phyloP scores from a whole-genome alignment of 1,140 invertebrate genomes.

The Brachionus plicatilis region DNA sequence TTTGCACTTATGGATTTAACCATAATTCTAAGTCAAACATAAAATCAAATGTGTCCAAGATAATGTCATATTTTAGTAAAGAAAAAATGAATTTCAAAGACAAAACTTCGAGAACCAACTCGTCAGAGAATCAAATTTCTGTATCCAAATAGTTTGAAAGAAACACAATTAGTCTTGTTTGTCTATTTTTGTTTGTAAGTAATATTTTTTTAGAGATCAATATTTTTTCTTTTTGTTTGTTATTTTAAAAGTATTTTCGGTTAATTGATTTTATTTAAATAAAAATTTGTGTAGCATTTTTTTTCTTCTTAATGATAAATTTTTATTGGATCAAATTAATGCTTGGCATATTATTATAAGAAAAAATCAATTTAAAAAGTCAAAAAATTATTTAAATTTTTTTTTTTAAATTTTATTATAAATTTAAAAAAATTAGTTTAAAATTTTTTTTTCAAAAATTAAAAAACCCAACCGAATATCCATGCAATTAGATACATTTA shows the following conservation, averaged over 20 bases:
- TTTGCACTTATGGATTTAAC: background rate
- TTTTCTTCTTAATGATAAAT: too few relatives aligned
- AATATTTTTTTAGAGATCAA: background rate
- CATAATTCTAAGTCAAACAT: background rate
- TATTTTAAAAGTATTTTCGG: background rate
- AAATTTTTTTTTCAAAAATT: too few relatives aligned
- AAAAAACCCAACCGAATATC: too few relatives aligned
- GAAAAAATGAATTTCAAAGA: background rate
- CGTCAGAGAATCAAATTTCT: background rate
- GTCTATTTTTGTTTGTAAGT: background rate
- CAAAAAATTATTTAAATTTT: too few relatives aligned
- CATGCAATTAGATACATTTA: too few relatives aligned
- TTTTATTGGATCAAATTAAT: too few relatives aligned
- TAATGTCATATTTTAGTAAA: background rate
- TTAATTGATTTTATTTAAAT: background rate
- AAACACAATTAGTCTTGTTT: background rate
- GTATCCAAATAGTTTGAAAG: background rate
- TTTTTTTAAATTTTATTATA: too few relatives aligned
- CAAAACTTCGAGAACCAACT: background rate
- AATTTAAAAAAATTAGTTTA: too few relatives aligned
- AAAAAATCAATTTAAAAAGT: too few relatives aligned
- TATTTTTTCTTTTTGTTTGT: background rate
- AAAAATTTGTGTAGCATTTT: background rate
- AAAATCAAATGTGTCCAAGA: background rate
- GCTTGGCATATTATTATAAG: too few relatives aligned